These are phyloP conservation scores for Enteromius thamalakanensis DNA, from an alignment of 2,797 vertebrate species.

Conservation along the genomic window DNA sequence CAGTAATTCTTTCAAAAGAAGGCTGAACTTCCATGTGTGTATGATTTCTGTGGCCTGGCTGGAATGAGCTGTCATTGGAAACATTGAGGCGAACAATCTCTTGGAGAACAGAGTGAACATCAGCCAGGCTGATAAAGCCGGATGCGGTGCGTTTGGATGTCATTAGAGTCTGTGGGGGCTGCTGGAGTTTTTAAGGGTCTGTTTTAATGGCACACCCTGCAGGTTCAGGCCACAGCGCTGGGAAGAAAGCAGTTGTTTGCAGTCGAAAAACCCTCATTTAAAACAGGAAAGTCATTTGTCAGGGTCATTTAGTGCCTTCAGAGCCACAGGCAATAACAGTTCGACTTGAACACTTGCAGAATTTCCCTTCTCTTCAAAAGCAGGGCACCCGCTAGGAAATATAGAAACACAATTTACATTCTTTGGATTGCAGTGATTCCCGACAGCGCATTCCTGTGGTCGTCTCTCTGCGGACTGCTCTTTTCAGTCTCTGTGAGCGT, in stretches of 20 bases:
- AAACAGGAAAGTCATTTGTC: slow-evolving; percentile 62
- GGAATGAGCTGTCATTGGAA: background rate
- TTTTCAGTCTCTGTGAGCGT: slow-evolving; percentile 24
- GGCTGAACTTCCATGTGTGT: slow-evolving; percentile 18
- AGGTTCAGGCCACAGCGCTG: background rate
- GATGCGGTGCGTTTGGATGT: slow-evolving; percentile 54
- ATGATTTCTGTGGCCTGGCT: background rate
- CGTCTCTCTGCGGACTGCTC: slow-evolving; percentile 20
- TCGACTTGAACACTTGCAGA: slow-evolving; percentile 62
- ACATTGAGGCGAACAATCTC: background rate
- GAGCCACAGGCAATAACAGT: slow-evolving; percentile 39
- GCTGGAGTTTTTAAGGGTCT: slow-evolving; percentile 60
- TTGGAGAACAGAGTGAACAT: slow-evolving; percentile 63
- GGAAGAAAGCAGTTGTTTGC: slow-evolving; percentile 23
- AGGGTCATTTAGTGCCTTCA: slow-evolving; percentile 33
- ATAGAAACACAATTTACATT: slow-evolving; percentile 71
- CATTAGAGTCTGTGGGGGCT: slow-evolving; percentile 52
- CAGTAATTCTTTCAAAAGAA: background rate
- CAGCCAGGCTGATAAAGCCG: slow-evolving; percentile 64
- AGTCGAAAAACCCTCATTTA: slow-evolving; percentile 75
- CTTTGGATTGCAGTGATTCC: slow-evolving; percentile 72
- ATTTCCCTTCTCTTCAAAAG: slow-evolving; percentile 62
- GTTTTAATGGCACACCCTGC: slow-evolving; percentile 51
- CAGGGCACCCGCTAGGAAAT: slow-evolving; percentile 59
- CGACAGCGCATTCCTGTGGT: slow-evolving; percentile 77